Evolutionary conservation across 2,888 invertebrate species (phyloP), one percentile per base, ranked within the genome.

Genomic region (Tribolium freemani): DNA sequence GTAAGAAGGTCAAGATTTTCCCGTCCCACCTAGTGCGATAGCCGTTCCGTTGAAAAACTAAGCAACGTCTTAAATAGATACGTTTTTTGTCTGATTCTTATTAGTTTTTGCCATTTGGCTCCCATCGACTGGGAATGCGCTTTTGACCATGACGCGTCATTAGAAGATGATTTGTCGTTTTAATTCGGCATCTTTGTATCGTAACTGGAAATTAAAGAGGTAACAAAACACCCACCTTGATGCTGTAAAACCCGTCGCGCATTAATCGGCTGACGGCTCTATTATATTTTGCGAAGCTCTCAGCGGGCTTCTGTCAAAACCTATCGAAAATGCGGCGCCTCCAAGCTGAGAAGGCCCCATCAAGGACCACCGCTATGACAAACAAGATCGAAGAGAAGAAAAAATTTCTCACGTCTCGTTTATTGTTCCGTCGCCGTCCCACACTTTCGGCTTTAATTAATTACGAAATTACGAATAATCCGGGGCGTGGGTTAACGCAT

Each of bases 131-230:
- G 9, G 31, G 61, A 46, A 48, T 13, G 61, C 61, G n/a, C 16
- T 61, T 26, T 61, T 61, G 9, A 26, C 56, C 26, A 26, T 20
- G 61, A 30, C 61, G 51, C 51, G 64, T 51, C 53, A 64, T 53
- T 61, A 50, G 64, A 53, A 51, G 64, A 64, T 78, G 78, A 78
- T 78, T 77, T 76, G 78, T 78, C 76, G 67, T 72, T 76, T 75
- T 69, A 70, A 74, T 75, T 75, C 75, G 74, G 74, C 72, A 64
- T 72, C 73, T 74, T 69, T 75, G 51, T 64, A 38, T 30, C 61
- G 58, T 45, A 58, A 58, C 38, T 31, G 10, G 30, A 61, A 61
- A 61, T 61, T 61, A 61, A 61, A 61, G 61, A 61, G 61, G 61
- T 50, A 61, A 61, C 61, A 61, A 61, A 61, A 61, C 61, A 61